Conservation (phyloP, 30 jellyfish, hydroid and myxozoan species). For the Aurelia sp. region DNA sequence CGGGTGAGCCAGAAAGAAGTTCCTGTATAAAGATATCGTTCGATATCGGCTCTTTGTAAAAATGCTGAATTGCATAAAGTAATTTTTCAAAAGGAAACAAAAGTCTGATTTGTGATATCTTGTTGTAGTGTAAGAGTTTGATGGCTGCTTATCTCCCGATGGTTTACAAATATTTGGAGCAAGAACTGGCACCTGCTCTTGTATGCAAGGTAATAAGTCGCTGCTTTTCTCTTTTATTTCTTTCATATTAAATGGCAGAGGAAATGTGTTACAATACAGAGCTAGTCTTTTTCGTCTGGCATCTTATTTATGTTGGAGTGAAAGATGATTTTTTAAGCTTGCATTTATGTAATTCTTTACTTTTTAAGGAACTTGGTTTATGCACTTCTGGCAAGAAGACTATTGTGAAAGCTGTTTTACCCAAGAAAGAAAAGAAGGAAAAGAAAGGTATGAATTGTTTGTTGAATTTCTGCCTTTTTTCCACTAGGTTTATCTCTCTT, state of each 20-base stretch:
- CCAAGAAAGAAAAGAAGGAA: background rate
- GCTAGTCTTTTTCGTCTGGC: too few species aligned
- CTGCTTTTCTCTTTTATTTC: background rate
- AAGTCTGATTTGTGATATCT: background rate
- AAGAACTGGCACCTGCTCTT: conserved; percentile 14
- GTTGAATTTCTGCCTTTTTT: background rate
- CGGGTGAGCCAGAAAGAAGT: too few species aligned
- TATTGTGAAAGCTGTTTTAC: background rate
- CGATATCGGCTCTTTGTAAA: too few species aligned
- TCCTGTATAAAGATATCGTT: too few species aligned
- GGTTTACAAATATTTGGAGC: conserved; percentile 15
- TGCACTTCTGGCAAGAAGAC: conserved; percentile 16
- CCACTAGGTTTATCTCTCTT: background rate
- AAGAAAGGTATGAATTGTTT: conserved; percentile 1
- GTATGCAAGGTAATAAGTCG: conserved; percentile 17
- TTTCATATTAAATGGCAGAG: too few species aligned
- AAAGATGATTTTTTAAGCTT: too few species aligned
- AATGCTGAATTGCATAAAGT: background rate
- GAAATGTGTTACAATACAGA: too few species aligned
- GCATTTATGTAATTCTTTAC: too few species aligned
- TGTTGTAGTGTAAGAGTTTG: conserved; percentile 11
- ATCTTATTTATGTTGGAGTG: too few species aligned
- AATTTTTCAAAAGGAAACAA: background rate
- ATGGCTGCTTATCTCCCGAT: background rate
- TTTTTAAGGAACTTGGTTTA: conserved; percentile 11